Percentiles rank a stretch among this genome's conserved stretches.
Conservation (phyloP, 2,888 invertebrate genomes). For the Heliconius cydno region DNA sequence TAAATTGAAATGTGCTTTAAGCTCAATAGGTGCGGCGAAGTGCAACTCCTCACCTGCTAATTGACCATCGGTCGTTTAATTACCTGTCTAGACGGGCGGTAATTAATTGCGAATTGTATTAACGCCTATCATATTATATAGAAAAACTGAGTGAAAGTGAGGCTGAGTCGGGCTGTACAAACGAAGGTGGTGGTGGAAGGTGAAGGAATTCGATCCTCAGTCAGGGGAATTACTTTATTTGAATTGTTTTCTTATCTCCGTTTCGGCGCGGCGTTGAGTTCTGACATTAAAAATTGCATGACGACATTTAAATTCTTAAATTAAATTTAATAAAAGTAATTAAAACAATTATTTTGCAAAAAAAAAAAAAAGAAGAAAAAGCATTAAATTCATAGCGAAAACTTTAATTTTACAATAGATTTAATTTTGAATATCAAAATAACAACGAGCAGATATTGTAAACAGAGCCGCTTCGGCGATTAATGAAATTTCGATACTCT, state of each 20-base stretch:
- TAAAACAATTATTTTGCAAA: no score
- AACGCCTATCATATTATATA: background rate
- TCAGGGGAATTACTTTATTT: background rate
- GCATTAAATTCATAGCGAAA: background rate
- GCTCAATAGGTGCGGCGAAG: constrained; percentile 2
- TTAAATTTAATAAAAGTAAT: no score
- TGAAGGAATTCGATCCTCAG: background rate
- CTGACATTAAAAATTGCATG: no score
- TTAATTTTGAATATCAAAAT: background rate
- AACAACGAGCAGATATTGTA: background rate
- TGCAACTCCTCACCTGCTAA: constrained; percentile 22
- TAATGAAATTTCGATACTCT: background rate
- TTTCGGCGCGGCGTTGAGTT: background rate
- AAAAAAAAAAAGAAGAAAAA: no score
- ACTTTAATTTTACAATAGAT: background rate
- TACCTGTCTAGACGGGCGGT: constrained; percentile 33
- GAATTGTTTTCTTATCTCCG: background rate
- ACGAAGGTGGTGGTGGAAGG: background rate
- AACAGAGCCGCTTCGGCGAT: background rate
- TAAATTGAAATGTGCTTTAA: background rate
- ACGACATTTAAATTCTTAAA: no score
- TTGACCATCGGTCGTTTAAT: constrained; percentile 32
- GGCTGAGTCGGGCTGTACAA: background rate
- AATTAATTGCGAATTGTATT: background rate
- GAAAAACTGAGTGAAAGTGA: background rate